Evolutionary conservation across 2,888 invertebrate genomes (phyloP), one percentile per base, ranked within the genome.

Genomic region (Mayetiola destructor): DNA sequence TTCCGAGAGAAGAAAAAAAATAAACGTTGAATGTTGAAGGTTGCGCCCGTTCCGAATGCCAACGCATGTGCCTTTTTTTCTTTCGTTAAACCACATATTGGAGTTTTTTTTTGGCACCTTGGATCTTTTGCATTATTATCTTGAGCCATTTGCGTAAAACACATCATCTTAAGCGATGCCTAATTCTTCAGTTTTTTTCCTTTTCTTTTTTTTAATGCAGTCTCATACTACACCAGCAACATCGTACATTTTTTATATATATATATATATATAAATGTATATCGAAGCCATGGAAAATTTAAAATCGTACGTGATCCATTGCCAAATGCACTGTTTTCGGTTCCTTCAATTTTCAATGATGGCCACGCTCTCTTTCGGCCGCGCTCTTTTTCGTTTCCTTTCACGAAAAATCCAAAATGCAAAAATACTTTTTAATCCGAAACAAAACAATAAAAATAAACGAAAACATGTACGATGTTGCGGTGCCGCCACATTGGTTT

Each of bases 101-200:
- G n/a, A n/a, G n/a, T n/a, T n/a, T n/a, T n/a, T n/a, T 48, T 48
- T 48, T 48, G 27, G 48, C 48, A 48, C 48, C 48, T 48, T 48
- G 27, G n/a, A n/a, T 27, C 27, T 48, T 48, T 48, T 3, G 12
- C 48, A 23, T 23, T n/a, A 27, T 14, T 3, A 48, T 48, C 8
- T 48, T n/a, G 27, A 27, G 14, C 23, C 27, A 48, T 48, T 48
- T 16, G 5, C n/a, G 27, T 48, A 27, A 48, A 48, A 48, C 48
- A 48, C 42, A 42, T 42, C 42, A 21, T 42, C 12, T 42, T 42
- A 48, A 48, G 48, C 48, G 48, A 48, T 48, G 48, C 48, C 27
- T 48, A 48, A 48, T 48, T 48, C 37, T 37, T 37, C n/a, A 37
- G n/a, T 5, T 37, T 37, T 37, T 37, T 37, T 27, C n/a, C 23